phyloP scores from a whole-genome alignment of 2,797 vertebrate genomes.

The Anabas testudineus region DNA sequence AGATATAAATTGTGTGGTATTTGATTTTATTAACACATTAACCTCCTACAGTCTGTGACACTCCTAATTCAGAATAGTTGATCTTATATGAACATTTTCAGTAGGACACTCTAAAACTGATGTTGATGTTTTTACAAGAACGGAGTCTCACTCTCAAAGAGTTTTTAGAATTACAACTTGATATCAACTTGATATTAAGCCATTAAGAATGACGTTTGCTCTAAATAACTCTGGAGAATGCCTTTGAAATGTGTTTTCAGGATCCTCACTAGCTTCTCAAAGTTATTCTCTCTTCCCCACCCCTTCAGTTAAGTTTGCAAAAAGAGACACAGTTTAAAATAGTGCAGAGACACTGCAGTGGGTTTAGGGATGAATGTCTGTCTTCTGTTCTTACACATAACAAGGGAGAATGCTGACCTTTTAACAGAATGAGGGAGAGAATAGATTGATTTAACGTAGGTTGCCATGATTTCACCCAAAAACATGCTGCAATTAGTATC shows the following conservation, averaged over 20 bases:
- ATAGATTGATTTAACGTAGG: constrained; percentile 65
- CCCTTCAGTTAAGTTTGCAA: constrained; percentile 48
- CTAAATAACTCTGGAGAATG: constrained; percentile 20
- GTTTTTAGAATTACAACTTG: too few species aligned
- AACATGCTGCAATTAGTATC: constrained; percentile 69
- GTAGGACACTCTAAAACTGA: too few species aligned
- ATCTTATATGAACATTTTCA: too few species aligned
- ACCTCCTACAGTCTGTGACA: too few species aligned
- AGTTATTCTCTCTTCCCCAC: constrained; percentile 18
- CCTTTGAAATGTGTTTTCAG: constrained; percentile 32
- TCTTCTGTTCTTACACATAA: constrained; percentile 55
- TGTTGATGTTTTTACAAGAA: too few species aligned
- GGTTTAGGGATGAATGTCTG: constrained; percentile 64
- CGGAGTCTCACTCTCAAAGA: too few species aligned
- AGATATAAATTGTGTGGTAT: too few species aligned
- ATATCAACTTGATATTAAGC: constrained; percentile 24
- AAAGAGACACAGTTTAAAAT: constrained; percentile 39
- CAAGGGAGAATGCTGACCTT: constrained; percentile 66
- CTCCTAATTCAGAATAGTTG: too few species aligned
- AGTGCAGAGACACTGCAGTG: constrained; percentile 64
- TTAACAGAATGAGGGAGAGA: constrained; percentile 57
- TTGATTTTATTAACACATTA: too few species aligned
- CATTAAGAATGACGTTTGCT: constrained; percentile 27
- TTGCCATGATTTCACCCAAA: constrained; percentile 58
- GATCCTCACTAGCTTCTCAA: constrained; percentile 19